phyloP scores from a whole-genome alignment of 2,113 vertebrate genomes.

The Oenanthe melanoleuca region DNA sequence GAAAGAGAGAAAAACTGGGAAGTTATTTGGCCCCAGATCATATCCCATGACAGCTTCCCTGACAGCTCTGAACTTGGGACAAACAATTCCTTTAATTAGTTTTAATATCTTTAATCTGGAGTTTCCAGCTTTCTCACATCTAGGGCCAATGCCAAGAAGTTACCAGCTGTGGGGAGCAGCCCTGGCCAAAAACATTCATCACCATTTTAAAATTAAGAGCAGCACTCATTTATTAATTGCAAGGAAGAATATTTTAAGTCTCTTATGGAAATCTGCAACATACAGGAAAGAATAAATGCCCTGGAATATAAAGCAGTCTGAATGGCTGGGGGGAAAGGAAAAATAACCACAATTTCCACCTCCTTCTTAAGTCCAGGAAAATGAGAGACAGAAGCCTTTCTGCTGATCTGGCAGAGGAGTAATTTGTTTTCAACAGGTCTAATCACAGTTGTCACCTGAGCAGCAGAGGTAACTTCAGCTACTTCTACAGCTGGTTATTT shows the following conservation, averaged over 20 bases:
- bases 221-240: neutral
- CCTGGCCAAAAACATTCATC: neutral
- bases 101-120: neutral
- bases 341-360: neutral
- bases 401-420: neutral
- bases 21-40: neutral
- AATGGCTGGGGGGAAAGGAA: neutral
- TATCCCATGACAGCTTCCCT: neutral
- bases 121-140: neutral
- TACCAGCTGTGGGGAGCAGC: neutral
- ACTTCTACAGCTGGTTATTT: neutral
- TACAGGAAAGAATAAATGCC: neutral
- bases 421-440: neutral
- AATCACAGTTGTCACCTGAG: neutral
- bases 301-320: neutral
- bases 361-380: neutral
- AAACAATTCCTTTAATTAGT: slow-evolving; percentile 24
- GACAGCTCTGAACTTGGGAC: neutral
- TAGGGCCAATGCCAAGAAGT: neutral
- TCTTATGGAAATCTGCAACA: neutral
- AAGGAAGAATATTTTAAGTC: neutral
- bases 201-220: neutral
- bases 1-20: slow-evolving; percentile 49
- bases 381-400: neutral
- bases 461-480: neutral